Evolutionary conservation across 1,140 invertebrate genomes (phyloP), one percentile per base, ranked within the genome.

Genomic region (Laodelphax striatellus): DNA sequence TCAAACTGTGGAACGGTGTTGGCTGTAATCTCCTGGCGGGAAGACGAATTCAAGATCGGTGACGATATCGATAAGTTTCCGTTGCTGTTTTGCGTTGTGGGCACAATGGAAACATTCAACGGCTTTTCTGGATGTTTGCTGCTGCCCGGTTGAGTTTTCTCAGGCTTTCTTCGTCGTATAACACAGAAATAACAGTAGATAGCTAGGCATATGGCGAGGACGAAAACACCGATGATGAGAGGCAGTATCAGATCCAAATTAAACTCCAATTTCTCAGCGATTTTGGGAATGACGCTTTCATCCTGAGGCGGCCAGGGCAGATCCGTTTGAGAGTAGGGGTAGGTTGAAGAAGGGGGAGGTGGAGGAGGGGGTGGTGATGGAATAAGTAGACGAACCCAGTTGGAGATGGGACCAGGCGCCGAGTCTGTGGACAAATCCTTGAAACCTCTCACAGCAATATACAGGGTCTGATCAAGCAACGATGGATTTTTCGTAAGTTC

Each of bases 381-480:
- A 2, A 80, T 73, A 31, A 74, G 70, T 21, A 80, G 70, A 16
- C 74, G 66, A 6, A 79, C 77, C 66, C 77, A 76, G 67, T 83
- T 84, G 0, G 81, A 83, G 21, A 79, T 66, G 3, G 76, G 75
- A 1, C 77, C 76, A 9, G 69, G 67, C 42, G 74, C 70, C 11
- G 68, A 60, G 56, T 73, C 67, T 5, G 64, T 57, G 0, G 63
- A 66, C 4, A 69, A 38, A 42, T 71, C 70, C 3, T 67, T 64
- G 52, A 77, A 74, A 0, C 79, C 77, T 28, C 79, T 69, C 3
- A 83, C 67, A 16, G 77, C 76, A 62, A 83, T 75, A 63, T 75
- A 81, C 31, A 77, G 63, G 0, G 73, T 71, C 60, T 69, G 68
- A 56, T 78, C 77, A 11, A 77, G 58, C 0, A 78, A 66, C 10